A percentile compares a stretch with the other conserved stretches of the same genome.
These are phyloP conservation scores for Pantherophis alleghaniensis DNA, from an alignment of 2,797 vertebrate species.

Conservation along the genomic window DNA sequence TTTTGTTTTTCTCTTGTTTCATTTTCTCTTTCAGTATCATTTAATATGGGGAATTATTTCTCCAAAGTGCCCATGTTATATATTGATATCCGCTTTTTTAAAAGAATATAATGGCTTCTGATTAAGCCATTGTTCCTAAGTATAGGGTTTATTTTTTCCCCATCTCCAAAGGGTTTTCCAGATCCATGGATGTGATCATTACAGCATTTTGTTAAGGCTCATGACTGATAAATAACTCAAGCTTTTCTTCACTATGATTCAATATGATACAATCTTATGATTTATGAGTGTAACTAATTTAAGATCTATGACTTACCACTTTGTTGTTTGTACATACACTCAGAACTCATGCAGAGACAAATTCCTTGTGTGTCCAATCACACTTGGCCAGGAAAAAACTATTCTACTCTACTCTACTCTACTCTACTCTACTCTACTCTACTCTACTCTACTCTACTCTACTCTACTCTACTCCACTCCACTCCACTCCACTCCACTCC, in stretches of 20 bases:
- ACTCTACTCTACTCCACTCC: fast-evolving
- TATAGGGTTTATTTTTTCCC: not conserved
- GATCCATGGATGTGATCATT: not conserved
- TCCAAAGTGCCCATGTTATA: not conserved
- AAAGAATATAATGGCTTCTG: conserved; percentile 10
- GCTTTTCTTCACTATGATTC: conserved; percentile 29
- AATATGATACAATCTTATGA: not conserved
- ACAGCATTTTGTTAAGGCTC: not conserved
- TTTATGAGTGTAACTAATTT: not conserved
- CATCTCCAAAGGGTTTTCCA: conserved; percentile 8
- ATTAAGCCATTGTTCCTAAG: conserved; percentile 8
- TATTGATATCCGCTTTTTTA: conserved; percentile 9
- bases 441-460: no score
- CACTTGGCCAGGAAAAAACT: not conserved
- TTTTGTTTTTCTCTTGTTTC: not conserved
- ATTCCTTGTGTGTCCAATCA: not conserved
- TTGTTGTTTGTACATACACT: not conserved
- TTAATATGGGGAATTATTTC: conserved; percentile 22
- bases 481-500: no score
- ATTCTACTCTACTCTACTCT: not conserved
- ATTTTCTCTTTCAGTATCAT: not conserved
- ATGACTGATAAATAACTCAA: conserved; percentile 43
- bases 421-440: no score
- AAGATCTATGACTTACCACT: not conserved
- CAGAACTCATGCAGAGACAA: not conserved